Base-by-base conservation (phyloP, 2,113 vertebrate genomes). In the Eudorcas thomsonii region DNA sequence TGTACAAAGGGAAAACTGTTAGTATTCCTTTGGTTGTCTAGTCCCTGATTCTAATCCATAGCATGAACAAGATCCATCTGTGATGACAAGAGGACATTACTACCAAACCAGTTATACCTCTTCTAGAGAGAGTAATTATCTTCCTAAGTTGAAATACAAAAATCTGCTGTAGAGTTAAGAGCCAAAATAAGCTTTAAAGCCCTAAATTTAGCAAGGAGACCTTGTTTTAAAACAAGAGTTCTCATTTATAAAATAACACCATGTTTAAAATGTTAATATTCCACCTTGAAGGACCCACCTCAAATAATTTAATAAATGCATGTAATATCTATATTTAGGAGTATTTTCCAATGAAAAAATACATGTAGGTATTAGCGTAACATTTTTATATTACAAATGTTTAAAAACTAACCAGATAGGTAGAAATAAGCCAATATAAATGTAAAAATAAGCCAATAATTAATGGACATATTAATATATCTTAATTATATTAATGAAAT, bases 281-380 rank as follows among this genome's bases (percentile, higher is more conserved):
- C 81, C 5, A 86, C 25, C 16, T 26, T 96, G 57, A 90, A 90
- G 57, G n/a, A 84, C 10, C 19, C 28, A 82, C 17, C 50, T 94
- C 30, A 97, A 98, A 64, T 96, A 90, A 92, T 81, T 74, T 19
- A 88, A 92, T 92, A 93, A 94, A 94, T 43, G 8, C 67, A 96
- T 55, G 16, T 45, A 91, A 78, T 48, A 93, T 60, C 82, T 92
- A 62, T 50, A 81, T 85, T 97, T n/a, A 95, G 39, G 52, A 94
- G n/a, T 43, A 96, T 64, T 87, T 87, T 88, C 36, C 39, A 88
- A 90, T 48, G 90, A 95, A 95, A 94, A 96, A 86, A 60, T 62
- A 85, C 1, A 88, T 1, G 30, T 1, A 77, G 3, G 26, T 64
- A 64, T 62, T 85, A 92, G 17, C 21, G 17, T 36, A 67, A 64